Evolutionary conservation across 2,888 invertebrate genomes (phyloP).

Genomic region (Chrysolina oricalcia): DNA sequence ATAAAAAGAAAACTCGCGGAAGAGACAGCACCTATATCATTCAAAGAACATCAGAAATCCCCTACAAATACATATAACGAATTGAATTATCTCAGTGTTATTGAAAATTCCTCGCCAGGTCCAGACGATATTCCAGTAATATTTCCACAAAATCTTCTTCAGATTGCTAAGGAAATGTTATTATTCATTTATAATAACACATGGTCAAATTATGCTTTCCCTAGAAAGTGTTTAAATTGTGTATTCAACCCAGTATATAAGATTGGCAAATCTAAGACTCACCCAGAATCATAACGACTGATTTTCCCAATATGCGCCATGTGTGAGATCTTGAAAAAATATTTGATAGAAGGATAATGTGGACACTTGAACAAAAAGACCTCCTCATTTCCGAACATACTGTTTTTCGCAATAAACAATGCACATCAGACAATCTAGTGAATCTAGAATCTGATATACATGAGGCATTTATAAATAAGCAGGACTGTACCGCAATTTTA

Average conservation of each 20-base stretch:
- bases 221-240: conserved; percentile 30
- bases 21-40: neutral
- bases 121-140: conserved; percentile 21
- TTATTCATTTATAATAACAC: conserved; percentile 23
- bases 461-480: conserved; percentile 42
- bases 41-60: neutral
- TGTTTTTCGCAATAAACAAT: conserved; percentile 41
- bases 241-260: conserved; percentile 37
- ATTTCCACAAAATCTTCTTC: conserved; percentile 18
- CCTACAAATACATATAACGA: conserved; percentile 14
- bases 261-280: conserved; percentile 18
- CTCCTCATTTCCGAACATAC: conserved; percentile 27
- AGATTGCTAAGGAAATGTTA: conserved; percentile 16
- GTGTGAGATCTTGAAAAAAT: conserved; percentile 44
- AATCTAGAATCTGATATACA: conserved; percentile 44
- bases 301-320: conserved; percentile 43
- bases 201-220: conserved; percentile 31
- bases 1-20: neutral
- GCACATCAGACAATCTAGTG: conserved; percentile 40
- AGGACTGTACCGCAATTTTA: conserved; percentile 38
- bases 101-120: conserved; percentile 10
- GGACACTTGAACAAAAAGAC: conserved; percentile 41
- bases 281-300: conserved; percentile 41
- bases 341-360: conserved; percentile 44
- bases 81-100: neutral